Percentiles rank a stretch among this genome's conserved stretches.
These are phyloP conservation scores for Drosophila helvetica DNA, from an alignment of 2,888 invertebrate genomes.

Conservation along the genomic window DNA sequence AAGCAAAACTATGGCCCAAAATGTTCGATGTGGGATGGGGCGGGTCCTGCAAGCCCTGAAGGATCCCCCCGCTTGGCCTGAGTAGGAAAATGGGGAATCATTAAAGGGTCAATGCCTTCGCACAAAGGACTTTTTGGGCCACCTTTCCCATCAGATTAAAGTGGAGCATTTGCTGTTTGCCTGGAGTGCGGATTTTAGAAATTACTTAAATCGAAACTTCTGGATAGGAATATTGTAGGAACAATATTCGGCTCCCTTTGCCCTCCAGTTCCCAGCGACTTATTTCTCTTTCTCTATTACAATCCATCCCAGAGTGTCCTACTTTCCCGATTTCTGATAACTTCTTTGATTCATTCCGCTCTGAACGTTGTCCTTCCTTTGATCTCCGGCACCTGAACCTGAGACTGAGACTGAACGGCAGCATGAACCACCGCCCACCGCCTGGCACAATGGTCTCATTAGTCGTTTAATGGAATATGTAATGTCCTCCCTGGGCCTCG, in stretches of 20 bases:
- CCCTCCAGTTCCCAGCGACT: too few species aligned
- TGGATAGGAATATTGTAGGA: too few species aligned
- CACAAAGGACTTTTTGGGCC: too few species aligned
- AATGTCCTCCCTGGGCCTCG: conserved; percentile 50
- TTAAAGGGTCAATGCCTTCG: not conserved
- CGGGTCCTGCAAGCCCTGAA: not conserved
- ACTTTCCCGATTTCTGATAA: too few species aligned
- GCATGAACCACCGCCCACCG: not conserved
- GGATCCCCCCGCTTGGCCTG: not conserved
- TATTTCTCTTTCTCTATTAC: too few species aligned
- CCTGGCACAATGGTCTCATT: conserved; percentile 73
- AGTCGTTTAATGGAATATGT: conserved; percentile 77
- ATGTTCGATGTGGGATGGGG: conserved; percentile 2
- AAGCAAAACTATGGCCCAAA: not conserved
- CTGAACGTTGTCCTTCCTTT: not conserved
- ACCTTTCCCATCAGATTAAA: too few species aligned
- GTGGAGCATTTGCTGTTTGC: too few species aligned
- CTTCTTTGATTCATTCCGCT: not conserved
- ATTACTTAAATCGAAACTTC: too few species aligned
- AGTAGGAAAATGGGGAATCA: not conserved
- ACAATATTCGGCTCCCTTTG: too few species aligned
- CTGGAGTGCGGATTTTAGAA: too few species aligned
- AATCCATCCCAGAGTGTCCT: too few species aligned
- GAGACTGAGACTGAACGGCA: too few species aligned
- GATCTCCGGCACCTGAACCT: conserved; percentile 21